Evolutionary conservation across 2,113 vertebrate genomes (phyloP).

Genomic region (Ailurus styani): DNA sequence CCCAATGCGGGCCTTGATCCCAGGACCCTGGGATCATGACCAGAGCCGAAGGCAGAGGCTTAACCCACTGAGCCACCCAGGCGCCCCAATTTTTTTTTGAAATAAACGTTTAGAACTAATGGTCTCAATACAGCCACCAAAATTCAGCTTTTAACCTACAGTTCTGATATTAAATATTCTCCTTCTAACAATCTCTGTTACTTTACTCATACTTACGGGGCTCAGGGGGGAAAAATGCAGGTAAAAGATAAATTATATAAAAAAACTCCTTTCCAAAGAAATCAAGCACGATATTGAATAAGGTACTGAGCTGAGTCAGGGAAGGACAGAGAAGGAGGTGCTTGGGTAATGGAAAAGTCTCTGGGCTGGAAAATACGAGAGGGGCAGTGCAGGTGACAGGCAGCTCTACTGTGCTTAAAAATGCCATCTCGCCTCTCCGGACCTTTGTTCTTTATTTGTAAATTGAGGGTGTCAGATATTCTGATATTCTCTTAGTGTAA

Average conservation of each 20-base stretch:
- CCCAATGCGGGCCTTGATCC: too few species aligned
- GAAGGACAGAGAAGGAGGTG: not conserved
- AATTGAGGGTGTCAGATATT: not conserved
- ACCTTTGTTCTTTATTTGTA: constrained; percentile 5
- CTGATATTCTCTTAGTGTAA: not conserved
- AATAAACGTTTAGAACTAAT: not conserved
- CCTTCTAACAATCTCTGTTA: not conserved
- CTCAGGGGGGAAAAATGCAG: not conserved
- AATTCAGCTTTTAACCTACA: not conserved
- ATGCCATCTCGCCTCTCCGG: not conserved
- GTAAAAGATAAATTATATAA: not conserved
- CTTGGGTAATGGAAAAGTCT: not conserved
- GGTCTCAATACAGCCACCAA: not conserved
- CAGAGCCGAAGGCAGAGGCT: too few species aligned
- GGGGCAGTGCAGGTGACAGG: not conserved
- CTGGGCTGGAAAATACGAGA: not conserved
- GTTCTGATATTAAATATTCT: not conserved
- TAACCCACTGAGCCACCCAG: too few species aligned
- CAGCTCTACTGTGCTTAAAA: not conserved
- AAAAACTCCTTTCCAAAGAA: constrained; percentile 11
- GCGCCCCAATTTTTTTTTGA: not conserved
- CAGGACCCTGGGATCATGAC: too few species aligned
- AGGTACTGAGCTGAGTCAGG: not conserved
- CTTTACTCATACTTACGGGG: not conserved
- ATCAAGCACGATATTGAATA: not conserved